Evolutionary conservation across 2,797 vertebrate genomes (phyloP).

Genomic region (Podarcis siculus): DNA sequence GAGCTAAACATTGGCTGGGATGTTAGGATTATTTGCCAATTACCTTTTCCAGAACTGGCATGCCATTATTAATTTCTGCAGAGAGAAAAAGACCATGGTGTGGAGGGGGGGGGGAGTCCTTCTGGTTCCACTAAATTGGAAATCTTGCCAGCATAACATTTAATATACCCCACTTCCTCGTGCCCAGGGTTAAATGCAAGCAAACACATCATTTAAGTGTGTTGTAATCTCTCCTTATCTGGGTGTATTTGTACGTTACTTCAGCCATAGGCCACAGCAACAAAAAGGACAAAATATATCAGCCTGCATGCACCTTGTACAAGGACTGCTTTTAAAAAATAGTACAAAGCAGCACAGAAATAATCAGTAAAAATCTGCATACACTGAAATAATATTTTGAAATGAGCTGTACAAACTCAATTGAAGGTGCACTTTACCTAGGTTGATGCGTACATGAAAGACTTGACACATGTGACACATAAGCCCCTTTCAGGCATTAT

Average conservation of each 20-base stretch:
- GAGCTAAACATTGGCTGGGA: slow-evolving; percentile 16
- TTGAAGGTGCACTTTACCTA: neutral
- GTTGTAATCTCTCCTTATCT: neutral
- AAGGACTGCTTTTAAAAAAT: neutral
- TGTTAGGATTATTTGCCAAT: slow-evolving; percentile 16
- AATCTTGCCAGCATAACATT: slow-evolving; percentile 1
- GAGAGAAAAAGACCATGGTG: neutral
- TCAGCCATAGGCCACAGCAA: neutral
- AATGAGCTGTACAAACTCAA: neutral
- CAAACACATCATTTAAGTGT: neutral
- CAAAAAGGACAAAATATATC: neutral
- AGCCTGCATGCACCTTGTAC: neutral
- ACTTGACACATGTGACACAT: too few relatives aligned
- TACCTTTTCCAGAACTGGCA: slow-evolving; percentile 24
- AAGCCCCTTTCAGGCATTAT: neutral
- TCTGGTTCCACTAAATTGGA: neutral
- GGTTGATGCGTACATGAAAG: neutral
- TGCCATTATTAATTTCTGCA: slow-evolving; percentile 15
- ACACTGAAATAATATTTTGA: neutral
- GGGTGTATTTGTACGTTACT: neutral
- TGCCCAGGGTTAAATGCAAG: neutral
- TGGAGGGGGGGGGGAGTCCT: too few relatives aligned
- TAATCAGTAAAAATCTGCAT: neutral
- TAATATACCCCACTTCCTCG: neutral
- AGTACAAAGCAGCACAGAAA: neutral